These are phyloP conservation scores for Diglossa cyanea DNA, from an alignment of 2,797 vertebrate species.

Conservation along the genomic window DNA sequence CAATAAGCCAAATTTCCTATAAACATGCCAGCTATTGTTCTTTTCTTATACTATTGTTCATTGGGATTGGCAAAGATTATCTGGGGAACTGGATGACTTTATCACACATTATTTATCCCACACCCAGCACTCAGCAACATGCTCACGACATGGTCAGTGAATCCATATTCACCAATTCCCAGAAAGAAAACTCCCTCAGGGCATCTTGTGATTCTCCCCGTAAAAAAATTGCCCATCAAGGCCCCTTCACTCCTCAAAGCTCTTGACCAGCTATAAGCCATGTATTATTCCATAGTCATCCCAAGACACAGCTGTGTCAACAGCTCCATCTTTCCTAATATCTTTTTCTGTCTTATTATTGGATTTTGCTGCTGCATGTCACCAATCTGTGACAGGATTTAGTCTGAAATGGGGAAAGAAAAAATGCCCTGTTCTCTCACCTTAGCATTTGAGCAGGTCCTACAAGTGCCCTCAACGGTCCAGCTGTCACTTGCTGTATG, in stretches of 20 bases:
- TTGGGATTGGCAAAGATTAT: neutral
- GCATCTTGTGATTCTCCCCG: neutral
- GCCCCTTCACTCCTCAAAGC: neutral
- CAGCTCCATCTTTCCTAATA: neutral
- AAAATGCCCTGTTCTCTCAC: neutral
- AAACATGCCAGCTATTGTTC: neutral
- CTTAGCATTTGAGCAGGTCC: neutral
- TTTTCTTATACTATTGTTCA: neutral
- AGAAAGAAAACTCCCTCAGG: neutral
- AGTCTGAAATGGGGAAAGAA: neutral
- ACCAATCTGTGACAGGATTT: neutral
- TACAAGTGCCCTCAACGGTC: neutral
- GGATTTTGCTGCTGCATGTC: neutral
- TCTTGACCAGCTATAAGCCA: neutral
- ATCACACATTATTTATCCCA: neutral
- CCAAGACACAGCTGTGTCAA: neutral
- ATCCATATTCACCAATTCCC: neutral
- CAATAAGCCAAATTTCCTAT: neutral
- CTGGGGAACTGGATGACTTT: neutral
- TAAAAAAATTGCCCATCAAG: neutral
- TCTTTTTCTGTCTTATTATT: neutral
- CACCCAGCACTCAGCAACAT: neutral
- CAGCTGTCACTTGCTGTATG: neutral
- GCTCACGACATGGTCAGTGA: neutral
- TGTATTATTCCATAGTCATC: neutral